Evolutionary conservation across 2,113 vertebrate genomes (phyloP).

Genomic region (Burhinus bistriatus): DNA sequence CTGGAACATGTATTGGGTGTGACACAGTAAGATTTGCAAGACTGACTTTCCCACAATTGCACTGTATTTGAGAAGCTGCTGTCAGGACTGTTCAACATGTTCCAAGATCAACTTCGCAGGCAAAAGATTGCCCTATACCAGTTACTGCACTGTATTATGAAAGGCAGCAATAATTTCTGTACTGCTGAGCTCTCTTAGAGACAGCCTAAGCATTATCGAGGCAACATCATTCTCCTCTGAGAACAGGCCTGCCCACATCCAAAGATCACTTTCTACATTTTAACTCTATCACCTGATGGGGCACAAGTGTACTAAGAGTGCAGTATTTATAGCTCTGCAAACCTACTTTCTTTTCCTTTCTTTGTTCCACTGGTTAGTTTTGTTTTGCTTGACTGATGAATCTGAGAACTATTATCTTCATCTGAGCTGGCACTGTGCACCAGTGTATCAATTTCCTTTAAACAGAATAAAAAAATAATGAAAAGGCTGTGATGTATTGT

Average conservation of each 20-base stretch:
- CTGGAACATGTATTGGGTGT: not conserved
- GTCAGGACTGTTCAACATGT: not conserved
- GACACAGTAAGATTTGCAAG: not conserved
- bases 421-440: slow-evolving; percentile 42
- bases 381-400: slow-evolving; percentile 24
- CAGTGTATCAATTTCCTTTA: slow-evolving; percentile 55
- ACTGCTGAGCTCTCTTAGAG: not conserved
- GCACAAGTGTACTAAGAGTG: not conserved
- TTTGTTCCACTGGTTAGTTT: slow-evolving; percentile 35
- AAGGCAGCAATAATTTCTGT: not conserved
- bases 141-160: not conserved
- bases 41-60: not conserved
- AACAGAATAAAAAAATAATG: slow-evolving; percentile 45
- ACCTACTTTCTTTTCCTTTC: slow-evolving; percentile 64
- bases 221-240: not conserved
- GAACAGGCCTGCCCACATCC: not conserved
- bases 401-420: slow-evolving; percentile 45
- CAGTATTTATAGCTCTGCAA: not conserved
- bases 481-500: not conserved
- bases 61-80: not conserved
- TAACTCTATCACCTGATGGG: not conserved
- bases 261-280: not conserved
- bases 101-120: not conserved
- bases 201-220: rapidly evolving
- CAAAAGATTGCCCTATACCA: not conserved